A percentile compares a stretch with the other conserved stretches of the same genome.
Conservation (phyloP, 1,140 invertebrate species). For the Rhynchophorus ferrugineus region DNA sequence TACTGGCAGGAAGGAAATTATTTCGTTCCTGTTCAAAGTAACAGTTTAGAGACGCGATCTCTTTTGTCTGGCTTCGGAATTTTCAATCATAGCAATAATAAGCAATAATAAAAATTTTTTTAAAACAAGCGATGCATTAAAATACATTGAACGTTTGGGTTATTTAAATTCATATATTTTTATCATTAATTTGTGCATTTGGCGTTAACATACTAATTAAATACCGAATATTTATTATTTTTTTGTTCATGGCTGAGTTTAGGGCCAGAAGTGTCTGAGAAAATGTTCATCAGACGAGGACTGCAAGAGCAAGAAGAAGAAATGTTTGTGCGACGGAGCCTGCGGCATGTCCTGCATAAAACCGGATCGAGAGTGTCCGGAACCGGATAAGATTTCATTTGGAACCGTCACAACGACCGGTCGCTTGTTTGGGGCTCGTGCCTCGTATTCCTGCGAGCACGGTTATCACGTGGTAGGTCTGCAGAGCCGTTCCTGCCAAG, state of each 20-base stretch:
- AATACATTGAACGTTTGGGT: too few relatives aligned
- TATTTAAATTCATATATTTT: too few relatives aligned
- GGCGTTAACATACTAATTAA: too few relatives aligned
- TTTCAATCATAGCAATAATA: too few relatives aligned
- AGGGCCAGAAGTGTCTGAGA: constrained; percentile 81
- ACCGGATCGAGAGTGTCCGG: constrained; percentile 81
- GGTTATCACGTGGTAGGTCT: constrained; percentile 83
- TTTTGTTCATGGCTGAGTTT: background rate
- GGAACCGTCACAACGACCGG: constrained; percentile 66
- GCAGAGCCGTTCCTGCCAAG: constrained; percentile 76
- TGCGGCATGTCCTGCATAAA: constrained; percentile 97
- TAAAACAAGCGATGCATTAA: too few relatives aligned
- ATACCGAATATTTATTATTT: too few relatives aligned
- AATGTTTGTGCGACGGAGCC: constrained; percentile 91
- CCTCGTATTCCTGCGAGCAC: constrained; percentile 77
- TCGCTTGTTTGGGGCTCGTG: constrained; percentile 68
- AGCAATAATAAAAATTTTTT: too few relatives aligned
- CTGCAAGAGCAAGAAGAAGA: constrained; percentile 94
- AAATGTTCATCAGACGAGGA: constrained; percentile 92
- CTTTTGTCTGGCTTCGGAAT: too few relatives aligned
- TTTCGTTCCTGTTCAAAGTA: too few relatives aligned
- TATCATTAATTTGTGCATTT: too few relatives aligned
- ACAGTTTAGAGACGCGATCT: too few relatives aligned
- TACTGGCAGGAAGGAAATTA: too few relatives aligned
- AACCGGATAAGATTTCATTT: constrained; percentile 60